Conservation (phyloP, 2,888 invertebrate genomes). For the Orthosia gracilis region DNA sequence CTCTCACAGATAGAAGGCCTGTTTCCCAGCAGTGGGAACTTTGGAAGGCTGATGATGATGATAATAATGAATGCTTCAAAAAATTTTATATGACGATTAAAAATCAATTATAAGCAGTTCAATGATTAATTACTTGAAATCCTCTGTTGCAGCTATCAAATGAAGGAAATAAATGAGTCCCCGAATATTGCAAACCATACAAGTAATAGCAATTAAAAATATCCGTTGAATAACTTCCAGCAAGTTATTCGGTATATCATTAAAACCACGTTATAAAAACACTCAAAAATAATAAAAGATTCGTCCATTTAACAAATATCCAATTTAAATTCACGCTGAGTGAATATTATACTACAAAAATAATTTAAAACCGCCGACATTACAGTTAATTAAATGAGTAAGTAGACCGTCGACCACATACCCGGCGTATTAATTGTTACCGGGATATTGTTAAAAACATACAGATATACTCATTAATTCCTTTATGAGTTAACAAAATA, state of each 20-base stretch:
- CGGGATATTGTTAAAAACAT: constrained; percentile 52
- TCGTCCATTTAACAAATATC: constrained; percentile 22
- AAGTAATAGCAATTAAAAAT: neutral
- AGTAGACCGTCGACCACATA: constrained; percentile 40
- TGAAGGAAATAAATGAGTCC: neutral
- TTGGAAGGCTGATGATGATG: too few species aligned
- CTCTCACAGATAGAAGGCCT: too few species aligned
- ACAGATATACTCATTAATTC: constrained; percentile 41
- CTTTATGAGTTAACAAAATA: constrained; percentile 47
- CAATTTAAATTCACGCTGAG: constrained; percentile 43
- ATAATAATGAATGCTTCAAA: too few species aligned
- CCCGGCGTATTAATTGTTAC: constrained; percentile 46
- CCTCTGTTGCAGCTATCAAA: too few species aligned
- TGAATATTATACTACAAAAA: constrained; percentile 40
- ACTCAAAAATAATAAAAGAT: constrained; percentile 26
- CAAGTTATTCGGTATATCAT: neutral
- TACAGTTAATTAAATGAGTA: constrained; percentile 63
- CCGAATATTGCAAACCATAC: neutral
- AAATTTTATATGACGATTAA: too few species aligned
- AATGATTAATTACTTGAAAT: too few species aligned
- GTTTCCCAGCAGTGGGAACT: too few species aligned
- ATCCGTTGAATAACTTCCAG: neutral
- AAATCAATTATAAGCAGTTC: too few species aligned
- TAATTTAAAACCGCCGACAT: constrained; percentile 54
- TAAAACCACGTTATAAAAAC: neutral